A percentile compares a stretch with the other conserved stretches of the same genome.
Evolutionary conservation across 2,797 vertebrate genomes (phyloP).

Genomic region (Gymnoscopelus microlampas): DNA sequence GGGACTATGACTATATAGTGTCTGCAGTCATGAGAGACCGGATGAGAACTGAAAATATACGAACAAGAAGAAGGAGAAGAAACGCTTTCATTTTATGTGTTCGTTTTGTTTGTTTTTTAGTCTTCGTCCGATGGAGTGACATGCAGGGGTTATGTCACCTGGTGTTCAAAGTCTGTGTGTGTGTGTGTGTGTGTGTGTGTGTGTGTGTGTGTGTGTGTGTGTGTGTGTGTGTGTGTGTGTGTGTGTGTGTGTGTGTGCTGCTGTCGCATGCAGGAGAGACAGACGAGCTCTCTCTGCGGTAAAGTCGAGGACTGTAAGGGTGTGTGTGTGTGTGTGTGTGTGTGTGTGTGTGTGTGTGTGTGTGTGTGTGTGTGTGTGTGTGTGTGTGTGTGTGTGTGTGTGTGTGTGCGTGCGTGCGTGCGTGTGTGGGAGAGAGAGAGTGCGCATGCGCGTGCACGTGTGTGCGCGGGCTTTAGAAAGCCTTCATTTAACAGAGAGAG

Average conservation of each 20-base stretch:
- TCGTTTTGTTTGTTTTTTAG: background rate
- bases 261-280: slow-evolving; percentile 50
- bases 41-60: slow-evolving; percentile 26
- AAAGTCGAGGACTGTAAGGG: slow-evolving; percentile 42
- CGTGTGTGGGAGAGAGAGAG: too few relatives aligned
- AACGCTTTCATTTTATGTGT: slow-evolving; percentile 25
- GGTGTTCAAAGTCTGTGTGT: too few relatives aligned
- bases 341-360: too few relatives aligned
- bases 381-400: background rate
- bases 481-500: too few relatives aligned
- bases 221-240: background rate
- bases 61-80: slow-evolving; percentile 20
- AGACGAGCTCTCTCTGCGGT: slow-evolving; percentile 59
- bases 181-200: slow-evolving; percentile 16
- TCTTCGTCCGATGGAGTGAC: too few relatives aligned
- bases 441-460: background rate
- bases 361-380: background rate
- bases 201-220: slow-evolving; percentile 15
- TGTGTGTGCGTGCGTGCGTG: too few relatives aligned
- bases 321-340: background rate
- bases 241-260: slow-evolving; percentile 32
- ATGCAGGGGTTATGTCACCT: too few relatives aligned
- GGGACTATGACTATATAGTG: slow-evolving; percentile 47
- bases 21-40: slow-evolving; percentile 57
- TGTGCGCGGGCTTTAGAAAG: too few relatives aligned